A percentile compares a stretch with the other conserved stretches of the same genome.
These are phyloP conservation scores for Macrosteles quadrilineatus DNA, from an alignment of 1,140 invertebrate species.

Conservation along the genomic window DNA sequence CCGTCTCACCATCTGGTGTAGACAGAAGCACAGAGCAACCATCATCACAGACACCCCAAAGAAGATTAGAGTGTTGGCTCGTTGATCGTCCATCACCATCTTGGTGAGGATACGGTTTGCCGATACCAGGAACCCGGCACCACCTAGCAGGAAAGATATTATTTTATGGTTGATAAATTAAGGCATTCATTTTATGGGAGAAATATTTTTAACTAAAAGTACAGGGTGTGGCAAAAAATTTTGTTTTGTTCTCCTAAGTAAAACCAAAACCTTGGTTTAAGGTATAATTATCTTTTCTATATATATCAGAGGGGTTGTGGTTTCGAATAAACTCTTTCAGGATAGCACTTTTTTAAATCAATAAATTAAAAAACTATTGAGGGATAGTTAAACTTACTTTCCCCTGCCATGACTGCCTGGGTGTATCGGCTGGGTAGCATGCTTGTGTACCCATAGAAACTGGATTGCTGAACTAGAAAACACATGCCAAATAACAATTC, in stretches of 20 bases:
- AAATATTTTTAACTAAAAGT: too few species aligned
- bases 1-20: conserved; percentile 73
- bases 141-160: too few species aligned
- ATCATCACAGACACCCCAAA: conserved; percentile 76
- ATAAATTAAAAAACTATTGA: background rate
- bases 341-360: background rate
- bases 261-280: too few species aligned
- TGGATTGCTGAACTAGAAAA: conserved; percentile 81
- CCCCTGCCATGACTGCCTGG: conserved; percentile 91
- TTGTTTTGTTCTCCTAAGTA: too few species aligned
- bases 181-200: too few species aligned
- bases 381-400: conserved; percentile 77
- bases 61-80: conserved; percentile 81
- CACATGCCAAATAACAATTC: conserved; percentile 34
- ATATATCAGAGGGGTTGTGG: too few species aligned
- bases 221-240: background rate
- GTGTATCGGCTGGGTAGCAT: conserved; percentile 88
- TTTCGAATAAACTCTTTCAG: too few species aligned
- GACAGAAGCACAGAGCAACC: conserved; percentile 70
- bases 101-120: conserved; percentile 82
- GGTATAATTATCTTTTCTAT: too few species aligned
- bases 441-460: conserved; percentile 91
- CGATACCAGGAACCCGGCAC: conserved; percentile 84
- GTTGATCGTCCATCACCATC: conserved; percentile 67
- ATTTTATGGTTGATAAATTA: conserved; percentile 5